phyloP scores from a whole-genome alignment of 2,113 vertebrate species.

The Xiphorhynchus elegans region DNA sequence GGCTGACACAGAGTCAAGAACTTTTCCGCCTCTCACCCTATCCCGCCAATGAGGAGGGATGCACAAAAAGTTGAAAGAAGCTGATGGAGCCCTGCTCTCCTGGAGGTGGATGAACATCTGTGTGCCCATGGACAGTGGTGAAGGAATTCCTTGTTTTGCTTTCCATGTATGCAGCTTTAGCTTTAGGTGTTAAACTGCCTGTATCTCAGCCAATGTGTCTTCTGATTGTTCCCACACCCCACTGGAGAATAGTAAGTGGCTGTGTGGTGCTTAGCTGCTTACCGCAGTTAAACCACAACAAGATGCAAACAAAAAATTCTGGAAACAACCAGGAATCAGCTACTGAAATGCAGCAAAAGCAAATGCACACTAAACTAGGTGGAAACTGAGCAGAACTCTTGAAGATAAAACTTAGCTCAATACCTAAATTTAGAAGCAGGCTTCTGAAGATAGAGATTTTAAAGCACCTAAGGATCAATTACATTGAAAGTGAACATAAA shows the following conservation, averaged over 20 bases:
- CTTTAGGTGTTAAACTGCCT: neutral
- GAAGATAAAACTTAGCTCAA: neutral
- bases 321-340: neutral
- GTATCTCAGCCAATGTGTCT: neutral
- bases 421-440: neutral
- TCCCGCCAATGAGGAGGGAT: fast-evolving
- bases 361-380: neutral
- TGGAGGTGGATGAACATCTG: neutral
- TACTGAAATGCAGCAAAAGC: neutral
- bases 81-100: neutral
- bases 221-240: neutral
- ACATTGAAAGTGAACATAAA: neutral
- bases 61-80: fast-evolving
- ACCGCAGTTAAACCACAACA: neutral
- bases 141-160: neutral
- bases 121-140: fast-evolving
- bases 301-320: neutral
- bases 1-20: fast-evolving
- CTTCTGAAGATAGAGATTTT: neutral
- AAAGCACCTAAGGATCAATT: neutral
- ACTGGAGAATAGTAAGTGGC: neutral
- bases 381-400: neutral
- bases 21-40: neutral
- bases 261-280: neutral
- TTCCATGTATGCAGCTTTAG: neutral